These are phyloP conservation scores for Oasisia sp. DNA, from an alignment of 2,888 invertebrate genomes.

Conservation along the genomic window DNA sequence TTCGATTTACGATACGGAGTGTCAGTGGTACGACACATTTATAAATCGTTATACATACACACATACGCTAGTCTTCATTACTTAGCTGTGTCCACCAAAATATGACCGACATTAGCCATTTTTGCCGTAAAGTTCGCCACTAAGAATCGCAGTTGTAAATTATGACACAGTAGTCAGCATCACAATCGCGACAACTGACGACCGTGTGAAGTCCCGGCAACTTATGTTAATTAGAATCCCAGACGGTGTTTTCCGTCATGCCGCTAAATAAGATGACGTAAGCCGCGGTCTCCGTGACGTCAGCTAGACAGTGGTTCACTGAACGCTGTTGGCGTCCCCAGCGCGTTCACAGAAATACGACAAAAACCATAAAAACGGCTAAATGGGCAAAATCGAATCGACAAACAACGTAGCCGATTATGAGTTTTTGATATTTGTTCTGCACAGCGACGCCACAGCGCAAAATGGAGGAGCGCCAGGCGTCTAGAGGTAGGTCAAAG, in stretches of 20 bases:
- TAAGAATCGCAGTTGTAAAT: too few species aligned
- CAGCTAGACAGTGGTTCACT: neutral
- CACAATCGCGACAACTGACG: neutral
- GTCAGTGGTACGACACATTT: neutral
- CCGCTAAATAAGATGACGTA: neutral
- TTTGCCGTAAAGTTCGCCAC: too few species aligned
- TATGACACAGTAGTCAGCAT: too few species aligned
- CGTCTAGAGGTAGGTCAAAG: neutral
- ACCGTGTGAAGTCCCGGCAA: neutral
- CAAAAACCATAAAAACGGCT: neutral
- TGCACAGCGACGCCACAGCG: neutral
- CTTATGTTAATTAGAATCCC: neutral
- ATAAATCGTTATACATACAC: neutral
- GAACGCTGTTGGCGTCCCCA: neutral
- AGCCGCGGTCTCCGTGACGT: neutral
- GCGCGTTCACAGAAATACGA: neutral
- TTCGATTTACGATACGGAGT: neutral
- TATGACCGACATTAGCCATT: too few species aligned
- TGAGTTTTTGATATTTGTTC: neutral
- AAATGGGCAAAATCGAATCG: neutral
- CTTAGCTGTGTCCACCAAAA: neutral
- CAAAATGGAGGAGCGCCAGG: neutral
- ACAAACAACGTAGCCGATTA: neutral
- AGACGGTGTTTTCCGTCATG: neutral
- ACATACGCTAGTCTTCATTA: neutral